These are phyloP conservation scores for Tetramorium alpestre DNA, from an alignment of 1,140 invertebrate species.

Conservation along the genomic window DNA sequence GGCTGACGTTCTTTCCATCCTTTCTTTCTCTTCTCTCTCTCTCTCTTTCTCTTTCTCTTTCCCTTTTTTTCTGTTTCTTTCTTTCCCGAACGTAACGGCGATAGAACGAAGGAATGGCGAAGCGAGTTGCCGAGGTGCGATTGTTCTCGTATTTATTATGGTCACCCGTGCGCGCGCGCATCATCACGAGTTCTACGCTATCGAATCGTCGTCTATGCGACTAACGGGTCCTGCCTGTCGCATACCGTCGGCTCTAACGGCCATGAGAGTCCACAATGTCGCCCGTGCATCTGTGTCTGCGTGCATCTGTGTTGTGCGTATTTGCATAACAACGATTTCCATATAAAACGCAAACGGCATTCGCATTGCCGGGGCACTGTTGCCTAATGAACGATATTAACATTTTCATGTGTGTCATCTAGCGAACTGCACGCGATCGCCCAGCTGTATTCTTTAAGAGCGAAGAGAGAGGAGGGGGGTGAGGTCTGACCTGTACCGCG, in stretches of 20 bases:
- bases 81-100: neutral
- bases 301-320: neutral
- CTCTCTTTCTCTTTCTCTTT: neutral
- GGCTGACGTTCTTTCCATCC: constrained; percentile 19
- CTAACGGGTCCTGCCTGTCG: constrained; percentile 77
- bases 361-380: constrained; percentile 20
- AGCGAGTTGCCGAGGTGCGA: constrained; percentile 51
- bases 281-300: constrained; percentile 63
- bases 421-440: constrained; percentile 61
- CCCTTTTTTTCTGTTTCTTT: neutral
- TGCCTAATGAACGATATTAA: constrained; percentile 71
- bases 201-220: constrained; percentile 67
- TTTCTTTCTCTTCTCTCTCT: neutral
- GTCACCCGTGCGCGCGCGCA: constrained; percentile 63
- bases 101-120: neutral
- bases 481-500: neutral
- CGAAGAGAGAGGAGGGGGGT: neutral
- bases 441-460: neutral
- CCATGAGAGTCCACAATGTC: constrained; percentile 65
- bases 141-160: constrained; percentile 75
- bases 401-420: constrained; percentile 60
- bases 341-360: constrained; percentile 70
- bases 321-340: constrained; percentile 75
- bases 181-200: constrained; percentile 79
- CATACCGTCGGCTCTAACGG: constrained; percentile 68